phyloP scores from a whole-genome alignment of 2,113 vertebrate genomes.

The Pelusios castaneus region DNA sequence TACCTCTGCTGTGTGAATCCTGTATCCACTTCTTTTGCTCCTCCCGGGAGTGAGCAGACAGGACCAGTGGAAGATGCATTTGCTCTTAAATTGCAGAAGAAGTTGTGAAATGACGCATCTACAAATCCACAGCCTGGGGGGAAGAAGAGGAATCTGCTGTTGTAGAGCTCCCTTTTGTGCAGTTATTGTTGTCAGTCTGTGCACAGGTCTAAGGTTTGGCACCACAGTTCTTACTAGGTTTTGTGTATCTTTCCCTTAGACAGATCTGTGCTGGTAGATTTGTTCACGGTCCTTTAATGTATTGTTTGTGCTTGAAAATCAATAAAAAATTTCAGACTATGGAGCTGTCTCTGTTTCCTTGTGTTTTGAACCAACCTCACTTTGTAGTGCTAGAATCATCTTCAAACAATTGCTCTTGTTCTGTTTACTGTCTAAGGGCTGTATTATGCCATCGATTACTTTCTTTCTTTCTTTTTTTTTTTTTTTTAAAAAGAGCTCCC shows the following conservation, averaged over 20 bases:
- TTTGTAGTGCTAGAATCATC: slow-evolving; percentile 24
- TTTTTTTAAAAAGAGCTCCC: background rate
- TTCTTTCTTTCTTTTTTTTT: background rate
- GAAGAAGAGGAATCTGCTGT: background rate
- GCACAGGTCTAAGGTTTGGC: background rate
- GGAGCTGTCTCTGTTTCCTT: background rate
- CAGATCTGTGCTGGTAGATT: background rate
- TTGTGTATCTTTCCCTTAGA: background rate
- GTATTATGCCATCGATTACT: background rate
- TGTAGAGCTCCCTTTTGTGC: background rate
- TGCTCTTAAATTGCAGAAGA: background rate
- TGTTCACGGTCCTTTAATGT: background rate
- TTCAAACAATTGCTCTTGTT: slow-evolving; percentile 15
- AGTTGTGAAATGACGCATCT: background rate
- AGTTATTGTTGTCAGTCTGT: too few relatives aligned
- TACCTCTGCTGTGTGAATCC: background rate
- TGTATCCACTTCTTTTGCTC: background rate
- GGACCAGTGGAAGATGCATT: background rate
- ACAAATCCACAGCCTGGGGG: background rate
- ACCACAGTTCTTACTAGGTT: background rate
- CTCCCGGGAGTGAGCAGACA: background rate
- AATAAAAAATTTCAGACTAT: slow-evolving; percentile 24
- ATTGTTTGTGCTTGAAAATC: slow-evolving; percentile 23
- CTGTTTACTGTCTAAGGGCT: slow-evolving; percentile 28
- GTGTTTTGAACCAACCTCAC: slow-evolving; percentile 35